Percentiles rank a stretch among this genome's conserved stretches.
phyloP scores from a whole-genome alignment of 2,797 vertebrate genomes.

The Morelia viridis region DNA sequence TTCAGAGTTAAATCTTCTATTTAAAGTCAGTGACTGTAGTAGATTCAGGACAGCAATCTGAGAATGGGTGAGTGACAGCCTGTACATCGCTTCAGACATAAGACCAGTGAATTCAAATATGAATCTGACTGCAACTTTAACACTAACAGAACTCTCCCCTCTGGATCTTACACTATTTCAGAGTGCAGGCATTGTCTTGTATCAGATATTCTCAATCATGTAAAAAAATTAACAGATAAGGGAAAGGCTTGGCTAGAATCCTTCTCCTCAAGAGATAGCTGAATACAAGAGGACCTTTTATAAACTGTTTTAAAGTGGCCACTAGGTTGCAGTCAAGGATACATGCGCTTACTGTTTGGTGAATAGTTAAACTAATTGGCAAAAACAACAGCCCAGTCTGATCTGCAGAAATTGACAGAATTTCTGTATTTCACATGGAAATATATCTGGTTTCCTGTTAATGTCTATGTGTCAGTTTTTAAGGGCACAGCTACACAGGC shows the following conservation, averaged over 20 bases:
- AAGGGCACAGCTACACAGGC: neutral
- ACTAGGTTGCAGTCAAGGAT: conserved; percentile 1
- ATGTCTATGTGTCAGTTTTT: neutral
- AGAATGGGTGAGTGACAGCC: neutral
- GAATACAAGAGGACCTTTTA: neutral
- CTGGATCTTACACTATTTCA: neutral
- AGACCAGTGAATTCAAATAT: neutral
- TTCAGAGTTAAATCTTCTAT: neutral
- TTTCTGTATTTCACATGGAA: neutral
- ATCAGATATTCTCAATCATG: neutral
- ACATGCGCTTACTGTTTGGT: neutral
- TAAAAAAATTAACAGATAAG: neutral
- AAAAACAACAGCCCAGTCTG: neutral
- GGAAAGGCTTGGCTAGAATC: too few relatives aligned
- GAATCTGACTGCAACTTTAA: neutral
- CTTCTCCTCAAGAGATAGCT: neutral
- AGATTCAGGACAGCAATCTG: neutral
- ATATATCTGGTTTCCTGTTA: neutral
- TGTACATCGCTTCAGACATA: neutral
- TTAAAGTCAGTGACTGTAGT: neutral
- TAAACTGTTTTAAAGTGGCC: neutral
- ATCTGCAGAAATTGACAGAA: neutral
- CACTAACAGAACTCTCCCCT: neutral
- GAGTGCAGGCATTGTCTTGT: neutral
- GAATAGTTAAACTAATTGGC: neutral